Evolutionary conservation across 2,797 vertebrate genomes (phyloP).

Genomic region (Microctenopoma steveboyesi): DNA sequence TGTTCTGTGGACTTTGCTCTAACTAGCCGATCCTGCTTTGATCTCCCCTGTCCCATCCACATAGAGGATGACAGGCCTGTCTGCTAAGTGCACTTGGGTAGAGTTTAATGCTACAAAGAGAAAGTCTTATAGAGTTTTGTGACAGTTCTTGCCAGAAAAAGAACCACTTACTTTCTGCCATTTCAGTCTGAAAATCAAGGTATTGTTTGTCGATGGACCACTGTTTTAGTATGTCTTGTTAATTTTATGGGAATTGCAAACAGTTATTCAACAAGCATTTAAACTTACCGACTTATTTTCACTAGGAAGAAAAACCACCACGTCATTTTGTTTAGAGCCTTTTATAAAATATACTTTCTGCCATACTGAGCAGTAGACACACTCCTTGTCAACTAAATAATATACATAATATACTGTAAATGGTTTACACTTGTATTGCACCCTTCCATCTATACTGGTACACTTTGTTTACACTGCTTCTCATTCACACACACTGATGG

Average conservation of each 20-base stretch:
- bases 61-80: slow-evolving; percentile 54
- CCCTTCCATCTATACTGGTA: too few relatives aligned
- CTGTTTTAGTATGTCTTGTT: slow-evolving; percentile 17
- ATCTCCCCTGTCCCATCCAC: slow-evolving; percentile 70
- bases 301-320: background rate
- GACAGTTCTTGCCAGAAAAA: slow-evolving; percentile 49
- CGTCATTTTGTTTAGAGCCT: background rate
- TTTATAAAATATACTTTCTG: background rate
- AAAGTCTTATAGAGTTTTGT: slow-evolving; percentile 43
- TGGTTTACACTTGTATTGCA: too few relatives aligned
- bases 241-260: slow-evolving; percentile 5
- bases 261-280: background rate
- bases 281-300: background rate
- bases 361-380: background rate
- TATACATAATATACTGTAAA: background rate
- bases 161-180: slow-evolving; percentile 25
- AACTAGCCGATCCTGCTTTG: slow-evolving; percentile 75
- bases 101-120: slow-evolving; percentile 66
- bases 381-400: slow-evolving; percentile 3
- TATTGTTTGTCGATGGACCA: slow-evolving; percentile 13
- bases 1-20: slow-evolving; percentile 74
- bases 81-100: slow-evolving; percentile 74
- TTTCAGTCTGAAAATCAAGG: slow-evolving; percentile 25
- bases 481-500: too few relatives aligned
- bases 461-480: too few relatives aligned